Base-by-base conservation (phyloP, 1,140 invertebrate species). In the Geopemphigus sp. region DNA sequence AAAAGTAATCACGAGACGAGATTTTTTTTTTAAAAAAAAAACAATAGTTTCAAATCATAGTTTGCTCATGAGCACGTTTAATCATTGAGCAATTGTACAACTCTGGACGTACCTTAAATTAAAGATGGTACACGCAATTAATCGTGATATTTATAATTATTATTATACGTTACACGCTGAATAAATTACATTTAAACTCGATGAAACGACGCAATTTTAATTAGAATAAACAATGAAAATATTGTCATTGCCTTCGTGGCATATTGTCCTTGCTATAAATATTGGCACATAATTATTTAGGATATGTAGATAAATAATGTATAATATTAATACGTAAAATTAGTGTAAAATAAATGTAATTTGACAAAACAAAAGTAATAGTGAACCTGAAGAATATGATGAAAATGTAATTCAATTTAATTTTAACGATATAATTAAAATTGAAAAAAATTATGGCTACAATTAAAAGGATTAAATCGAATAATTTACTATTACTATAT, bases 261-360 rank as follows among this genome's bases (percentile, higher is more conserved):
- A 32, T 76, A 59, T 57, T 59, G 54, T 76, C 32, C 29, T 76
- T 76, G 22, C 72, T 59, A 76, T 57, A 59, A 24, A 45, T 39
- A 45, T 74, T 74, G 72, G 72, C 72, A 74, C 54, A 74, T 39
- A 74, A 11, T 73, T 73, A 73, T 32, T 57, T 74, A 57, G 1
- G n/a, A 54, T 72, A 70, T 70, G 24, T 70, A 70, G 24, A 70
- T 29, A 53, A 70, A 68, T 10, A 26, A 70, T 53, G 19, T 32
- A n/a, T 53, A 72, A n/a, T 12, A 54, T 72, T 29, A 11, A 29
- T 6, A n/a, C n/a, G n/a, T n/a, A n/a, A n/a, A 39, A 39, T 39
- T 39, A 2, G 24, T 45, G 12, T n/a, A 54, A 68, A 47, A 22
- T 50, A 24, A 26, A 17, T 4, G 15, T 8, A 68, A 17, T 24